Conservation (phyloP, 2,113 vertebrate species). For the Phrynosoma blainvillii region DNA sequence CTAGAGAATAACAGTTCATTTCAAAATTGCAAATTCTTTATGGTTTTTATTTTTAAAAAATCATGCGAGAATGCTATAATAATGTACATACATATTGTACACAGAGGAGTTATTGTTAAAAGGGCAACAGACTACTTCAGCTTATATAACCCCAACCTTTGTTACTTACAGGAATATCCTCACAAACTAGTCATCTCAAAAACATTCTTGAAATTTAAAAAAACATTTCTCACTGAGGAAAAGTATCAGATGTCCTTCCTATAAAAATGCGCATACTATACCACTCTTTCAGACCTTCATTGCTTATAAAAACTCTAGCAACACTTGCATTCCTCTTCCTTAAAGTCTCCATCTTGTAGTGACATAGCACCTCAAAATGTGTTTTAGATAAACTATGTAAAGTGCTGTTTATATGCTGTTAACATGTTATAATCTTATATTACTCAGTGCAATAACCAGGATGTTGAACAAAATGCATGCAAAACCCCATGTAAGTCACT, state of each 20-base stretch:
- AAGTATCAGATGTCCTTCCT: slow-evolving; percentile 51
- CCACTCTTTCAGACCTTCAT: slow-evolving; percentile 48
- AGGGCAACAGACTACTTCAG: slow-evolving; percentile 28
- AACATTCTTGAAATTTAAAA: slow-evolving; percentile 57
- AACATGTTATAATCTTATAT: slow-evolving; percentile 73
- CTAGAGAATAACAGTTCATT: slow-evolving; percentile 64
- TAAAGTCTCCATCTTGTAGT: slow-evolving; percentile 62
- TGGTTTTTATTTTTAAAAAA: slow-evolving; percentile 49
- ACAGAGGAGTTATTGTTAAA: slow-evolving; percentile 9
- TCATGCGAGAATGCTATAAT: slow-evolving; percentile 50
- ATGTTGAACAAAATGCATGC: slow-evolving; percentile 70
- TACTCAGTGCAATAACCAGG: slow-evolving; percentile 87
- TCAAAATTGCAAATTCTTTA: slow-evolving; percentile 50
- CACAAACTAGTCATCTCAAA: slow-evolving; percentile 38
- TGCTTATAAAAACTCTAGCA: slow-evolving; percentile 63
- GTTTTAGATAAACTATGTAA: slow-evolving; percentile 78
- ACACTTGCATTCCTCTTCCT: slow-evolving; percentile 69
- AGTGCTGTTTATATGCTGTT: slow-evolving; percentile 81
- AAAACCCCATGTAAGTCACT: slow-evolving; percentile 61
- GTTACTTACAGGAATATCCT: slow-evolving; percentile 41
- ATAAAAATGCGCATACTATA: slow-evolving; percentile 35
- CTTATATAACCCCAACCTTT: slow-evolving; percentile 28
- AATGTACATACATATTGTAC: slow-evolving; percentile 40
- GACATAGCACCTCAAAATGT: slow-evolving; percentile 80
- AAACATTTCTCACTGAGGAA: slow-evolving; percentile 52